Evolutionary conservation across 2,888 invertebrate genomes (phyloP), one percentile per base, ranked within the genome.

Genomic region (Adela reaumurella): DNA sequence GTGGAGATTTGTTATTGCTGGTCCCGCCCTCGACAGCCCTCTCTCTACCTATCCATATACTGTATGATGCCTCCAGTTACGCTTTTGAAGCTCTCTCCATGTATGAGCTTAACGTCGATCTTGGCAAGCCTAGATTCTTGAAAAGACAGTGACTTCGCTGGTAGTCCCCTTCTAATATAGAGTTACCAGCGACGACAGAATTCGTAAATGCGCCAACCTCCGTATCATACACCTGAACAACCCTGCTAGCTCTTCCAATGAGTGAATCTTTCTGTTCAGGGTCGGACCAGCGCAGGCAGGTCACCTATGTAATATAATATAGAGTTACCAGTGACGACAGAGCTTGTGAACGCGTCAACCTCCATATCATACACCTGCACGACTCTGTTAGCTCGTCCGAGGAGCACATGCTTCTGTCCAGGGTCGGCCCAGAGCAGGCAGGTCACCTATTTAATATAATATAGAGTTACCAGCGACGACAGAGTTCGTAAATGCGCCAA

Each of bases 231-330:
- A 85, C 62, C 66, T 87, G 85, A 0, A 89, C 81, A 59, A 77
- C 66, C 62, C 85, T 85, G 66, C 81, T 70, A 69, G 55, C 73
- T 84, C 42, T 81, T 0, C 87, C 92, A 2, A 92, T 66, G 1
- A 92, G 59, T 53, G 92, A 82, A 63, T 91, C 88, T 0, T 78
- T 76, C 55, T 82, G 76, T 29, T 85, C 83, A 0, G 70, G 65
- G 56, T 87, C 82, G 0, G 83, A 85, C 86, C 90, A 92, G 14
- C 77, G 73, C 62, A 92, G 68, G 0, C 84, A 73, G 0, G 88
- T 87, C 43, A 93, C 82, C 19, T n/a, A n/a, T n/a, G n/a, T n/a
- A n/a, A n/a, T n/a, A n/a, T n/a, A n/a, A n/a, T n/a, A n/a, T n/a
- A n/a, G n/a, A n/a, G n/a, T n/a, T n/a, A 24, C 24, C 24, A 6